A percentile compares a stretch with the other conserved stretches of the same genome.
Conservation (phyloP, 1,140 invertebrate genomes). For the Monomorium pharaonis region DNA sequence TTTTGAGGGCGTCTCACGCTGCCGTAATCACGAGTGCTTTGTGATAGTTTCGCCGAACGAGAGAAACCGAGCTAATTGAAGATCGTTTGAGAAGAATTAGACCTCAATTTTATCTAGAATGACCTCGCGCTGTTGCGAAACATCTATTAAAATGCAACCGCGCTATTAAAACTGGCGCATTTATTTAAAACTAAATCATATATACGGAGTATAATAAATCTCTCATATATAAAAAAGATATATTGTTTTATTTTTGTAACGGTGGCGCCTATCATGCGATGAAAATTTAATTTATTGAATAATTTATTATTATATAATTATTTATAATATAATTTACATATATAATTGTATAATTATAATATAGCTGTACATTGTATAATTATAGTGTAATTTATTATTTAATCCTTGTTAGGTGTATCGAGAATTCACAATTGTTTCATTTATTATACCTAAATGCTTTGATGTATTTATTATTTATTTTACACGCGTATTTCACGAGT, state of each 20-base stretch:
- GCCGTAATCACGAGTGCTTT: conserved; percentile 52
- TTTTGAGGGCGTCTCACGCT: conserved; percentile 33
- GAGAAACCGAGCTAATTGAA: conserved; percentile 32
- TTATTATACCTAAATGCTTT: not conserved
- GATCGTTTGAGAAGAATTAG: not conserved
- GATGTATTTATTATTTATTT: not conserved
- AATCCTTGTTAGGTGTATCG: not conserved
- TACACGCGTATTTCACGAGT: not conserved
- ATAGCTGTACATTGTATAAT: too few relatives aligned
- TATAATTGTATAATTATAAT: too few relatives aligned
- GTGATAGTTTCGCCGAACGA: conserved; percentile 41
- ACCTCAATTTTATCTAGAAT: not conserved
- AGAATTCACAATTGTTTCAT: not conserved
- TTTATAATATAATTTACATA: too few relatives aligned
- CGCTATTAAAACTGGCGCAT: not conserved
- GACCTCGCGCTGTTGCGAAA: not conserved
- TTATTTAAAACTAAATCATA: not conserved
- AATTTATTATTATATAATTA: too few relatives aligned
- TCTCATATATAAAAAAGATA: too few relatives aligned
- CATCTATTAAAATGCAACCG: not conserved
- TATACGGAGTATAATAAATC: too few relatives aligned
- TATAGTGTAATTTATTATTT: not conserved
- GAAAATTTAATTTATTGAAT: not conserved
- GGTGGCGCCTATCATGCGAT: not conserved
- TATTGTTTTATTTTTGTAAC: too few relatives aligned